Conservation (phyloP, 2,797 vertebrate species). For the Pagetopsis macropterus region DNA sequence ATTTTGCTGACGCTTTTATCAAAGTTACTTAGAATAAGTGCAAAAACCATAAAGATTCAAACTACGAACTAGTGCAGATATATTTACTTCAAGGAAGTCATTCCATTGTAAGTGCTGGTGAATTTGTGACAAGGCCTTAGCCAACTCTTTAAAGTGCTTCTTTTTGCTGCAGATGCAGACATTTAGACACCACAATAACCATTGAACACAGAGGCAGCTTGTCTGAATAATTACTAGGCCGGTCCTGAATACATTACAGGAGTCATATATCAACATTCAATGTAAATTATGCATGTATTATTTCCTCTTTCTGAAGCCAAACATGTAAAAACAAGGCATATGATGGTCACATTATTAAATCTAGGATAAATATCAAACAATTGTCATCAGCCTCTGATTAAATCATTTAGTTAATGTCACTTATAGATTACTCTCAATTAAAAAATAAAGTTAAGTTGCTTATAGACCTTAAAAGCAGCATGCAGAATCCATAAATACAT, state of each 20-base stretch:
- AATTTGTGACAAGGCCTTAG: too few species aligned
- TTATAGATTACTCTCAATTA: neutral
- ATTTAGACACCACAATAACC: neutral
- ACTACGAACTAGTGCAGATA: too few species aligned
- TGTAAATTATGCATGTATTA: neutral
- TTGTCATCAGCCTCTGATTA: neutral
- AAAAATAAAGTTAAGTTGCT: neutral
- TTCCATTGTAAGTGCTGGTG: too few species aligned
- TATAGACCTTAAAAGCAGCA: neutral
- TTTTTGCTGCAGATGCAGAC: neutral
- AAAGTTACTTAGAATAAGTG: too few species aligned
- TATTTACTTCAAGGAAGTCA: too few species aligned
- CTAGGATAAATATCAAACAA: neutral
- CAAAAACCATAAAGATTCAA: too few species aligned
- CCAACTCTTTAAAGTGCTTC: too few species aligned
- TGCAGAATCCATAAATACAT: neutral
- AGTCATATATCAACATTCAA: neutral
- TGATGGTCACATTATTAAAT: neutral
- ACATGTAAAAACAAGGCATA: neutral
- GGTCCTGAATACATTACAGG: neutral
- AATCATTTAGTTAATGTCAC: neutral
- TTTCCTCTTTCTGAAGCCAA: neutral
- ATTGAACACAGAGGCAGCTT: neutral
- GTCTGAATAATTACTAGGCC: neutral
- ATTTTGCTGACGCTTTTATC: too few species aligned